Evolutionary conservation across 2,888 invertebrate species (phyloP), one percentile per base, ranked within the genome.

Genomic region (Amorpha juglandis): DNA sequence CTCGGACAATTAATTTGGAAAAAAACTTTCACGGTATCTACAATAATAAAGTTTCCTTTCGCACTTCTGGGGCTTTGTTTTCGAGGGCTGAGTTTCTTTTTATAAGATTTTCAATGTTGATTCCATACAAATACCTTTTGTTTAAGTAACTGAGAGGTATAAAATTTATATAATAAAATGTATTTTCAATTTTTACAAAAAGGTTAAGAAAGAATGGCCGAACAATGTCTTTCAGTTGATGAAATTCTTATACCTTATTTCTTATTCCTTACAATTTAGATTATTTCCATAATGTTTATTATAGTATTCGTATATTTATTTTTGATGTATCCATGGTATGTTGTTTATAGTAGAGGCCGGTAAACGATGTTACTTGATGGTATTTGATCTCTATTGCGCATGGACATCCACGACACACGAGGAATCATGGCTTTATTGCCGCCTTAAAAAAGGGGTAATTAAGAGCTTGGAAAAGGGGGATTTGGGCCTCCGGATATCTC

Each of bases 41-140:
- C n/a, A 58, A 50, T 50, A 19, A 58, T 11, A 7, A 45, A 12
- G 1, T 52, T 53, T 58, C 9, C 38, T 0, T 1, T 38, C 58
- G 11, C 38, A 16, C 19, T 16, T 42, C 27, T 27, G 6, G 12
- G 19, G 58, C 38, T 58, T 58, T 42, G 58, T 42, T 58, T 50
- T 38, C 16, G 38, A 38, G 38, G 35, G 35, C 8, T 19, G 9
- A 19, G 50, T 19, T 48, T 55, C n/a, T 55, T 55, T 35, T 55
- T 55, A 19, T 58, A 58, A 58, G 19, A 58, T 19, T 58, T 58
- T 19, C 42, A 42, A 6, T 55, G 55, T 38, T 11, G 58, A 19
- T 38, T 38, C 12, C 9, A 12, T 45, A 35, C 16, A 38, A 58
- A 42, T 12, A 42, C 19, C 6, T 42, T 58, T 58, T 19, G 38